Evolutionary conservation across 2,888 invertebrate genomes (phyloP).

Genomic region (Polylopha cassiicola): DNA sequence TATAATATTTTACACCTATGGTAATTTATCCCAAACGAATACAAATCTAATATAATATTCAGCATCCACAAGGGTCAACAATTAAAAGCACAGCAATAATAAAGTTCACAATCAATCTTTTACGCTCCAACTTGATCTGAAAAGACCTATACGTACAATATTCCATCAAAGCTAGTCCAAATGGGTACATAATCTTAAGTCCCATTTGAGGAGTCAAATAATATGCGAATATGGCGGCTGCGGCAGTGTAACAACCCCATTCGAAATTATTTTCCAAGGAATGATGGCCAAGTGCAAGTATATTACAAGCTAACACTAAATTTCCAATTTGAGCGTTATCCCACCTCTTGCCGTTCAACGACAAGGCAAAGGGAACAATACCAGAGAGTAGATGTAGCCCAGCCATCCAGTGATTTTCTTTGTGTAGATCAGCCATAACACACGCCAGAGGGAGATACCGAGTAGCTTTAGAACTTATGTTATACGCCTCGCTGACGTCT

Average conservation of each 20-base stretch:
- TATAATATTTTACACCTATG: background rate
- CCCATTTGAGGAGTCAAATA: slow-evolving; percentile 12
- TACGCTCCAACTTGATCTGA: slow-evolving; percentile 15
- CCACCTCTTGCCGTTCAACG: background rate
- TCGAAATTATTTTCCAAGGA: slow-evolving; percentile 11
- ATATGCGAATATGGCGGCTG: slow-evolving; percentile 16
- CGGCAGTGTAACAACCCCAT: slow-evolving; percentile 19
- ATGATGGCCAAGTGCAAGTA: slow-evolving; percentile 15
- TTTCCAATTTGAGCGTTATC: slow-evolving; percentile 13
- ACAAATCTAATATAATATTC: too few species aligned
- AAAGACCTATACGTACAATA: slow-evolving; percentile 14
- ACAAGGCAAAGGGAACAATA: slow-evolving; percentile 9
- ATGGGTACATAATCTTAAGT: slow-evolving; percentile 12
- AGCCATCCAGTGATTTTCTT: slow-evolving; percentile 7
- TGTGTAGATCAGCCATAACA: slow-evolving; percentile 18
- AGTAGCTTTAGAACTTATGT: slow-evolving; percentile 9
- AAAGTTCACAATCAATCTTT: slow-evolving; percentile 19
- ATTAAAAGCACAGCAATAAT: slow-evolving; percentile 17
- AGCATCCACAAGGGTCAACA: slow-evolving; percentile 13
- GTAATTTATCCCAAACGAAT: too few species aligned
- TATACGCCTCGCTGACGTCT: slow-evolving; percentile 2
- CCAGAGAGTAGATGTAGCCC: slow-evolving; percentile 16
- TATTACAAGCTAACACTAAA: slow-evolving; percentile 15
- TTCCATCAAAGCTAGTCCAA: slow-evolving; percentile 13
- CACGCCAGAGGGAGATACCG: slow-evolving; percentile 15